Evolutionary conservation across 1,140 invertebrate species (phyloP).

Genomic region (Theocolax elegans): DNA sequence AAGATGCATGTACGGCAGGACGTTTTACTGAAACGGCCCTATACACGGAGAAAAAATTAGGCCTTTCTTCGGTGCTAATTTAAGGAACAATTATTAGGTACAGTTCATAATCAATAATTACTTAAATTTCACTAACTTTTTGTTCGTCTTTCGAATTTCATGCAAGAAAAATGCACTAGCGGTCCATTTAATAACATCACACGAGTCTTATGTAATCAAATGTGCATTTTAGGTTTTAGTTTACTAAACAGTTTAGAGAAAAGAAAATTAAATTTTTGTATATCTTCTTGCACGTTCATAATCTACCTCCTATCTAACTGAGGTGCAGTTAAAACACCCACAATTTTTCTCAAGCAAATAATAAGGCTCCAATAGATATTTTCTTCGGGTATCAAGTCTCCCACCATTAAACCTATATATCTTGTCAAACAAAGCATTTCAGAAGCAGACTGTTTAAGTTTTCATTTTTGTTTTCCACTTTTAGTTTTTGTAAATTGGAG

Average conservation of each 20-base stretch:
- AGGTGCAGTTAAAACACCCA: too few relatives aligned
- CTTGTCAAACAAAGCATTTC: too few relatives aligned
- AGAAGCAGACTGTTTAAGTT: too few relatives aligned
- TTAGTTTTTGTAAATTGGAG: neutral
- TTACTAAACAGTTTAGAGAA: neutral
- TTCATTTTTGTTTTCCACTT: neutral
- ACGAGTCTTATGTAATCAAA: neutral
- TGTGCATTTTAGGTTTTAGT: too few relatives aligned
- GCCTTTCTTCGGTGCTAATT: too few relatives aligned
- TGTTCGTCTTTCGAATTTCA: neutral
- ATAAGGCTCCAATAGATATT: conserved; percentile 10
- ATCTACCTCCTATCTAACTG: neutral
- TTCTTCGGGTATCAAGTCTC: conserved; percentile 12
- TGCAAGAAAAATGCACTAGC: neutral
- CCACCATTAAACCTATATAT: conserved; percentile 24
- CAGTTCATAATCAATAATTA: too few relatives aligned
- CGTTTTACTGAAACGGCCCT: too few relatives aligned
- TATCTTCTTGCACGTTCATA: neutral
- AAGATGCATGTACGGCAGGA: too few relatives aligned
- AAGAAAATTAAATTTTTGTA: neutral
- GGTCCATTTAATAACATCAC: too few relatives aligned
- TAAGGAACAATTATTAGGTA: too few relatives aligned
- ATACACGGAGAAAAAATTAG: too few relatives aligned
- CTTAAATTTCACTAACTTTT: too few relatives aligned
- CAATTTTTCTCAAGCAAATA: neutral